Evolutionary conservation across 2,888 invertebrate species (phyloP), one percentile per base, ranked within the genome.

Genomic region (Neoscelio sp.): DNA sequence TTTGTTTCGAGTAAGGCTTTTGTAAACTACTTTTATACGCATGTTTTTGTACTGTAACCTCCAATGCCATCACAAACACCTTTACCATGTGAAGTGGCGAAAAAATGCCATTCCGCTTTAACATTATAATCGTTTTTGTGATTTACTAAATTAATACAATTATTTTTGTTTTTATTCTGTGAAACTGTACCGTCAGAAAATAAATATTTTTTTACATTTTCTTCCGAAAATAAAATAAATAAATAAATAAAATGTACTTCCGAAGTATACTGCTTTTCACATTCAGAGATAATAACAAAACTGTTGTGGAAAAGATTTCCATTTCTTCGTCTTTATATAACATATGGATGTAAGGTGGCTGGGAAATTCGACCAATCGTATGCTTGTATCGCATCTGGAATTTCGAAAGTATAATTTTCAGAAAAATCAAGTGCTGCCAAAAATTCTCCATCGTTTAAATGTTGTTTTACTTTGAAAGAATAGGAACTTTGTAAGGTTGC

Each of bases 31-130:
- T 26, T 40, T 52, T 60, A 3, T 12, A 52, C 0, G 60, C 48
- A 12, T 30, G n/a, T 18, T 60, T 60, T 50, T 64, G 64, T 0
- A 73, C 30, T 1, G 46, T 64, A n/a, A 2, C 40, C 54, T n/a
- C 64, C 73, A 8, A 42, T 18, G 0, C 54, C 67, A 30, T 67
- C 54, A 17, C 52, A 67, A n/a, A 54, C 54, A 12, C 30, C 23
- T 30, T 68, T 68, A n/a, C 68, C 58, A 56, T 56, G 58, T 8
- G 58, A 68, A 4, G 68, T 56, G 26, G 48, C 48, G 30, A 68
- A 58, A 46, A 68, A 68, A 8, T 56, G 52, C 65, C 44, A 67
- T 28, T 67, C 30, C 2, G 65, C 65, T 12, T 40, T 8, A 13
- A 67, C 13, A 0, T 23, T 8, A 42, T 46, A 68, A 23, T 68